These are phyloP conservation scores for Moxostoma hubbsi DNA, from an alignment of 2,797 vertebrate species.

Conservation along the genomic window DNA sequence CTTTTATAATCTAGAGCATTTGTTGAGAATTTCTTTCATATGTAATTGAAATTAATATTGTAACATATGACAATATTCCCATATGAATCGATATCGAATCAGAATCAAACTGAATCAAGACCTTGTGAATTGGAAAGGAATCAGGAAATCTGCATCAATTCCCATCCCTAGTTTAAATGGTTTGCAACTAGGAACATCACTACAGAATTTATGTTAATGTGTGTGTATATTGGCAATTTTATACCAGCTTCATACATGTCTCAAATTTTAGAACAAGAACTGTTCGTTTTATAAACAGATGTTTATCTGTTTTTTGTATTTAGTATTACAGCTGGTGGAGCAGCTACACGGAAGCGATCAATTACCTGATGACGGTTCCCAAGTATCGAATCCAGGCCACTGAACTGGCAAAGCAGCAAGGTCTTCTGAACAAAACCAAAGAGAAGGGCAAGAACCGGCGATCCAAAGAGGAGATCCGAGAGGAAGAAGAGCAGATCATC, in stretches of 20 bases:
- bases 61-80: too few relatives aligned
- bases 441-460: slow-evolving; percentile 93
- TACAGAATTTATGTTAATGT: too few relatives aligned
- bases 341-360: slow-evolving; percentile 96
- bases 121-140: too few relatives aligned
- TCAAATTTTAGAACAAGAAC: not conserved
- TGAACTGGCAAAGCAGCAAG: slow-evolving; percentile 92
- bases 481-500: slow-evolving; percentile 95
- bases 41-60: too few relatives aligned
- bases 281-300: not conserved
- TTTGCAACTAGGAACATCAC: too few relatives aligned
- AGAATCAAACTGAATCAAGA: too few relatives aligned
- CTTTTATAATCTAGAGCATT: too few relatives aligned
- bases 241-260: not conserved
- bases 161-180: too few relatives aligned
- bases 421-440: slow-evolving; percentile 88
- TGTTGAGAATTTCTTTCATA: too few relatives aligned
- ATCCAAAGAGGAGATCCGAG: slow-evolving; percentile 93
- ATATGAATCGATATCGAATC: too few relatives aligned
- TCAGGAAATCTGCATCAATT: too few relatives aligned
- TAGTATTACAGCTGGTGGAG: slow-evolving; percentile 99
- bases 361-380: slow-evolving; percentile 91
- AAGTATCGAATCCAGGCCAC: slow-evolving; percentile 95
- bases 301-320: slow-evolving; percentile 3
- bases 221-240: too few relatives aligned